These are phyloP conservation scores for Amphimedon queenslandica DNA, from an alignment of 37 sponge, comb jelly and placozoan genomes.

Conservation along the genomic window DNA sequence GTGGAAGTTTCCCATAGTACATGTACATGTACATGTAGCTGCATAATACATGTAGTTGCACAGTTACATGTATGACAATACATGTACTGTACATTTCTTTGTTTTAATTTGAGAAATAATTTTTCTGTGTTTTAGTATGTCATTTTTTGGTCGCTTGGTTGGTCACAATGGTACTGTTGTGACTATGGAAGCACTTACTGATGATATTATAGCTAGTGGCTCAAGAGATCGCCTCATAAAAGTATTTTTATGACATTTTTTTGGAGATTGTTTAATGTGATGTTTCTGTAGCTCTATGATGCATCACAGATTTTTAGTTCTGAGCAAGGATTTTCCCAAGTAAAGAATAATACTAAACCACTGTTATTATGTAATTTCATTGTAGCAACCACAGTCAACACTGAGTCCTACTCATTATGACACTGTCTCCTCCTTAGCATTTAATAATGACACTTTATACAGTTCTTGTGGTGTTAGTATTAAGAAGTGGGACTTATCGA, in stretches of 20 bases:
- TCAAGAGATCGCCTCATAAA: constrained; percentile 75
- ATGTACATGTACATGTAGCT: too few species aligned
- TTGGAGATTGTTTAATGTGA: not conserved
- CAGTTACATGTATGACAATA: too few species aligned
- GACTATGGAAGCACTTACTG: constrained; percentile 23
- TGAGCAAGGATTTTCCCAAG: not conserved
- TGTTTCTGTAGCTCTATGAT: not conserved
- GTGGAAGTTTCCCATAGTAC: too few species aligned
- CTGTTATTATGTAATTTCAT: not conserved
- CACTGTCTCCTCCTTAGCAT: constrained; percentile 65
- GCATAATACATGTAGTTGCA: too few species aligned
- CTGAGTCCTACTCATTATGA: constrained; percentile 80
- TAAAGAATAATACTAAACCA: not conserved
- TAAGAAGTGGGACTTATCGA: constrained; percentile 66
- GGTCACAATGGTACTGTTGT: constrained; percentile 74
- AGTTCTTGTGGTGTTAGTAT: constrained; percentile 71
- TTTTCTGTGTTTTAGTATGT: constrained; percentile 15
- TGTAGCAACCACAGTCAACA: constrained; percentile 38
- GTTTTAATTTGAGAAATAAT: not conserved
- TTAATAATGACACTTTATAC: constrained; percentile 33
- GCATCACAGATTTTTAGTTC: too few species aligned
- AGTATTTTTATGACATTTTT: not conserved
- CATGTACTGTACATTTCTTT: not conserved
- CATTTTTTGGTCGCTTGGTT: constrained; percentile 39
- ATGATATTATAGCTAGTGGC: constrained; percentile 46